phyloP scores from a whole-genome alignment of 1,140 invertebrate species.

The Metopolophium dirhodum region DNA sequence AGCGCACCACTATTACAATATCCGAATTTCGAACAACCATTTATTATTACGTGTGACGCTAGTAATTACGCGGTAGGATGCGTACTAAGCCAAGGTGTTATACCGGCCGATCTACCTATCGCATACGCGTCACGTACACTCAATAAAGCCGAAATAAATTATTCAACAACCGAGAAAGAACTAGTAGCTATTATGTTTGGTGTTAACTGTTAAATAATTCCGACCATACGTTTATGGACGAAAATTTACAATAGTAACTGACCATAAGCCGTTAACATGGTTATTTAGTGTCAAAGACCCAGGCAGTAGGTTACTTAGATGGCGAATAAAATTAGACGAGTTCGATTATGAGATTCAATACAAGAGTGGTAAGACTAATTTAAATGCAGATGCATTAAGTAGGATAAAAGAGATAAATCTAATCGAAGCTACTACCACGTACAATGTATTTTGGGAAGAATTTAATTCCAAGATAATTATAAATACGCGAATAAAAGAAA shows the following conservation, averaged over 20 bases:
- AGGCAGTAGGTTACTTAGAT: slow-evolving; percentile 49
- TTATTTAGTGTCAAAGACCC: slow-evolving; percentile 60
- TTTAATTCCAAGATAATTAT: not conserved
- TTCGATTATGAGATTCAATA: slow-evolving; percentile 58
- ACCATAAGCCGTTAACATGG: slow-evolving; percentile 64
- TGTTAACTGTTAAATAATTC: slow-evolving; percentile 63
- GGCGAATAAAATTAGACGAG: slow-evolving; percentile 57
- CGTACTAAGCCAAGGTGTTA: not conserved
- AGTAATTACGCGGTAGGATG: slow-evolving; percentile 4
- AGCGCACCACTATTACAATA: slow-evolving; percentile 3
- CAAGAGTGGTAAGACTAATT: slow-evolving; percentile 32
- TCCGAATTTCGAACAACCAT: slow-evolving; percentile 29
- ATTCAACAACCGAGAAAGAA: slow-evolving; percentile 64
- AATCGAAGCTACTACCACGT: not conserved
- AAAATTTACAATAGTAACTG: slow-evolving; percentile 65
- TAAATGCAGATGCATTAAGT: not conserved
- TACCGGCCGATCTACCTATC: not conserved
- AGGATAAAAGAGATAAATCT: not conserved
- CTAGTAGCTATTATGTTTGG: slow-evolving; percentile 66
- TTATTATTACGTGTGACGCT: not conserved
- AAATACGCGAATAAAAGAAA: not conserved
- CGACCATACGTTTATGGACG: slow-evolving; percentile 56
- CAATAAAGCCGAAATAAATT: slow-evolving; percentile 60
- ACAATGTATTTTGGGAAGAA: not conserved
- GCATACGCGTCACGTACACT: not conserved